These are phyloP conservation scores for Didymodactylos carnosus DNA, from an alignment of 2,888 invertebrate genomes.

Conservation along the genomic window DNA sequence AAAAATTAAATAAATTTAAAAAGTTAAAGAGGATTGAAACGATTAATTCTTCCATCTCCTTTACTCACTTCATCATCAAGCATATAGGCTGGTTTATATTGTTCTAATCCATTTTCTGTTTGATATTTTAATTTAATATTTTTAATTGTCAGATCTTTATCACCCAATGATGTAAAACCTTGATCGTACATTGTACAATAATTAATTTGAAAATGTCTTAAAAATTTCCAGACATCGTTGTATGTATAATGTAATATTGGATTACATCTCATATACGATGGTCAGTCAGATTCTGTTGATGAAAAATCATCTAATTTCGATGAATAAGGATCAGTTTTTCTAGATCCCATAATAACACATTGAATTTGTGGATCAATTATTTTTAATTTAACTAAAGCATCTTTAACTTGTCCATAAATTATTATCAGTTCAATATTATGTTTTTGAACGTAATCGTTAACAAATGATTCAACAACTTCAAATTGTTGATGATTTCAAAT, in stretches of 20 bases:
- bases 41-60: background rate
- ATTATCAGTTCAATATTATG: background rate
- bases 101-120: background rate
- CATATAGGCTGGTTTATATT: conserved; percentile 9
- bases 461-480: background rate
- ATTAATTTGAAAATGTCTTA: conserved; percentile 54
- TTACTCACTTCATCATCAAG: conserved; percentile 2
- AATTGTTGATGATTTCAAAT: conserved; percentile 6
- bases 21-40: too few species aligned
- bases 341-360: conserved; percentile 73
- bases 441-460: background rate
- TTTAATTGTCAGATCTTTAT: background rate
- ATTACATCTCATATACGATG: conserved; percentile 62
- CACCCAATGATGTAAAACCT: conserved; percentile 41
- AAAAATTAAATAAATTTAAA: too few species aligned
- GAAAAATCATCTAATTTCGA: conserved; percentile 48
- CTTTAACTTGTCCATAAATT: conserved; percentile 48
- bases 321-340: conserved; percentile 65
- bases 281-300: conserved; percentile 68
- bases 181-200: conserved; percentile 74
- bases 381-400: conserved; percentile 47
- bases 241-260: conserved; percentile 82
- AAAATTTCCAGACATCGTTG: conserved; percentile 70
- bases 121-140: background rate
- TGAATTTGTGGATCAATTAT: conserved; percentile 44